phyloP scores from a whole-genome alignment of 2,113 vertebrate genomes.

The Platycercus adscitus region DNA sequence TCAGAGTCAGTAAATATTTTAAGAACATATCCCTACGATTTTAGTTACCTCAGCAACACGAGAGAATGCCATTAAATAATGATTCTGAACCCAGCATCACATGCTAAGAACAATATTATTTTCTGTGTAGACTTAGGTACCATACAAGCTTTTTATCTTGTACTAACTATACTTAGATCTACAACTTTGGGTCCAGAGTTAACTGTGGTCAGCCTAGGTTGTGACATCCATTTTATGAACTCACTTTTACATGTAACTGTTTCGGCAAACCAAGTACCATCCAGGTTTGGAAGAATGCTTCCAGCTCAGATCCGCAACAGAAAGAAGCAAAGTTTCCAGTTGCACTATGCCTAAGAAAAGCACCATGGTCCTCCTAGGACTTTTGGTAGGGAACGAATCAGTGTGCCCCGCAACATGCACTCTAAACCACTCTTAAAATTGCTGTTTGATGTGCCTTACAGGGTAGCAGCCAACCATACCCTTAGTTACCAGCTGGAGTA shows the following conservation, averaged over 20 bases:
- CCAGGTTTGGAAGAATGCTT: neutral
- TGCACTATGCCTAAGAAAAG: neutral
- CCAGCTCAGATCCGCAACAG: neutral
- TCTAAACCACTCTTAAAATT: neutral
- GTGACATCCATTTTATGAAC: neutral
- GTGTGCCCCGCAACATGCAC: neutral
- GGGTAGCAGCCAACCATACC: neutral
- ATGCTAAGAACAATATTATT: neutral
- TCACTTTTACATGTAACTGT: fast-evolving
- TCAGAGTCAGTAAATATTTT: neutral
- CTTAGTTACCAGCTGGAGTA: neutral
- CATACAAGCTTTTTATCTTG: neutral
- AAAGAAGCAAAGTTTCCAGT: neutral
- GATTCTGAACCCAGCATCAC: neutral
- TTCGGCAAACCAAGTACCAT: neutral
- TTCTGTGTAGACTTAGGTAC: neutral
- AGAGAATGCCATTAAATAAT: neutral
- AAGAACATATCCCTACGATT: neutral
- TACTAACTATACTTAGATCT: neutral
- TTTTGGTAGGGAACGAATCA: fast-evolving
- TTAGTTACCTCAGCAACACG: neutral
- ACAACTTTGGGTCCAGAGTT: neutral
- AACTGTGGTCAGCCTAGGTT: neutral
- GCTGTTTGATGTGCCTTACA: neutral
- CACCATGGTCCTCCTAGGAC: fast-evolving